Conservation (phyloP, 2,113 vertebrate species). For the Eptesicus fuscus region DNA sequence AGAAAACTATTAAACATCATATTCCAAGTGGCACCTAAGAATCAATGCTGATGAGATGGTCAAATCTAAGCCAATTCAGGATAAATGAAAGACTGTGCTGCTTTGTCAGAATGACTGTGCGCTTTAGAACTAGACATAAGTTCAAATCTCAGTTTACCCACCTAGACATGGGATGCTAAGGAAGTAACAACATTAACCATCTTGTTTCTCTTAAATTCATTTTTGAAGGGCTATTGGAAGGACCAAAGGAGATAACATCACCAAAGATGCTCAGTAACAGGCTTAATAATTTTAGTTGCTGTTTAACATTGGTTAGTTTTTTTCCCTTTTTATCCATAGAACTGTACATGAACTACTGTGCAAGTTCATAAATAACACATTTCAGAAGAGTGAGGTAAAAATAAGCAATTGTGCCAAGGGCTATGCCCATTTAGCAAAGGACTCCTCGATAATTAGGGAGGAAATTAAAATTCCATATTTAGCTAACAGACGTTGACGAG, state of each 20-base stretch:
- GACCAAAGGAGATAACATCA: background rate
- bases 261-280: background rate
- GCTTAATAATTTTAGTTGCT: background rate
- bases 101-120: background rate
- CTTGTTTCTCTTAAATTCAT: background rate
- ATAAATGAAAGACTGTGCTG: background rate
- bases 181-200: background rate
- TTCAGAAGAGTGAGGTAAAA: conserved; percentile 28
- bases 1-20: background rate
- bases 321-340: background rate
- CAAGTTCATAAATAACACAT: conserved; percentile 29
- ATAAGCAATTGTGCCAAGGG: background rate
- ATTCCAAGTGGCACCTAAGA: background rate
- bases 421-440: conserved; percentile 21
- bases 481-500: conserved; percentile 16
- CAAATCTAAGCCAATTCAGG: background rate
- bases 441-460: conserved; percentile 26
- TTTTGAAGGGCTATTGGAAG: background rate
- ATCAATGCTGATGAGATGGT: background rate
- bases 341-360: background rate
- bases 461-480: conserved; percentile 59
- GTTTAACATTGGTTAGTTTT: background rate
- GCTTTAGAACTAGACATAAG: background rate
- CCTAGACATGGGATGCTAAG: too few species aligned
- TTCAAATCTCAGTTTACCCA: background rate